These are phyloP conservation scores for Kryptolebias marmoratus DNA, from an alignment of 2,113 vertebrate species.

Conservation along the genomic window DNA sequence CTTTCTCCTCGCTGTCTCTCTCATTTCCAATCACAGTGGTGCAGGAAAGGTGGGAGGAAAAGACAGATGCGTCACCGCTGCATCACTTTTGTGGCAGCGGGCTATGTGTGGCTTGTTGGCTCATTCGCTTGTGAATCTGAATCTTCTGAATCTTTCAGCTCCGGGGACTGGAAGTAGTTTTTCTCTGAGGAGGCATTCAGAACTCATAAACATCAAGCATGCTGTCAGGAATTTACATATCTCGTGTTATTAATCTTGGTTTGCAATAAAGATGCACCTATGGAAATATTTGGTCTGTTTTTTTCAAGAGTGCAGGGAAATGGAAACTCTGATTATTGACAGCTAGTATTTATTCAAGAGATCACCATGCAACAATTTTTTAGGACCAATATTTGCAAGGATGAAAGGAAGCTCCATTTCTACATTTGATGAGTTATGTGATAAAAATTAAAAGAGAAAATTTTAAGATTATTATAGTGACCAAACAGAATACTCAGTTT, in stretches of 20 bases:
- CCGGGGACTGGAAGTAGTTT: slow-evolving; percentile 18
- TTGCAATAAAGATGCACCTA: not conserved
- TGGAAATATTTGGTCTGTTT: slow-evolving; percentile 33
- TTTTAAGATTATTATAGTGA: not conserved
- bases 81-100: slow-evolving; percentile 40
- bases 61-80: slow-evolving; percentile 39
- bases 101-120: slow-evolving; percentile 30
- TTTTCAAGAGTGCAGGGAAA: slow-evolving; percentile 27
- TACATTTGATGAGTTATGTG: not conserved
- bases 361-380: slow-evolving; percentile 9
- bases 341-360: slow-evolving; percentile 7
- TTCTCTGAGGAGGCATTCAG: slow-evolving; percentile 43
- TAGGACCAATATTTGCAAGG: not conserved
- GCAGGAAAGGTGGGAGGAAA: slow-evolving; percentile 22
- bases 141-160: slow-evolving; percentile 53
- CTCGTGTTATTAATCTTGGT: slow-evolving; percentile 34
- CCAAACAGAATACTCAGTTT: not conserved
- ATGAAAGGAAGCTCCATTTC: not conserved
- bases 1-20: slow-evolving; percentile 19
- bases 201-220: slow-evolving; percentile 50
- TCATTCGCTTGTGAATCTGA: slow-evolving; percentile 43
- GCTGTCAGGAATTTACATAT: slow-evolving; percentile 35
- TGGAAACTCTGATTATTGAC: slow-evolving; percentile 28
- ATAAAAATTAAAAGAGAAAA: not conserved
- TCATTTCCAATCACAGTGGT: slow-evolving; percentile 20